Base-by-base conservation (phyloP, 2,888 invertebrate species). In the Agonopterix arenella region DNA sequence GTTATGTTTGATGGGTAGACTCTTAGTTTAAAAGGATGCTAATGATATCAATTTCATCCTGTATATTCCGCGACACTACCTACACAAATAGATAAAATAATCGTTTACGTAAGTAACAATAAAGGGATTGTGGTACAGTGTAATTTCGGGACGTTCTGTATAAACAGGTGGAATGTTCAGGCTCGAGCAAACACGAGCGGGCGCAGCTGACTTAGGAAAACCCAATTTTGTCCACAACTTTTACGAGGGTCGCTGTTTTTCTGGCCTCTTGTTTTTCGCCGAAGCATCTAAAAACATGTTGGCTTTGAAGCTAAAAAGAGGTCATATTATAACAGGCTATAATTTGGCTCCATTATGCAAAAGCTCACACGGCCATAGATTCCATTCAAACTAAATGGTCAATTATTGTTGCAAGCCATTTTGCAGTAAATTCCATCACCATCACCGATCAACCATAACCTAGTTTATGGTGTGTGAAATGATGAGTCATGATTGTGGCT, bases 151-250 rank as follows among this genome's bases (percentile, higher is more conserved):
- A 51, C 50, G 47, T 52, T 52, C 55, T 49, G 49, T n/a, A 57
- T 56, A 63, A 64, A 61, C 62, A 57, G 54, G 54, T 56, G 51
- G 52, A 44, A 36, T 48, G 28, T 18, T 53, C 11, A 8, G 10
- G 45, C 9, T 37, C 37, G 5, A 13, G 28, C 40, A 46, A 46
- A 38, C 46, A 46, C 37, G 18, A 8, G 5, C 10, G 38, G 16
- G 5, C 46, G 8, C 46, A 38, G 46, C 46, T 40, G 46, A 46
- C 40, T 9, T 8, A 4, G 46, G 11, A 38, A 46, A 46, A 36
- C 8, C 9, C 46, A 46, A 46, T 46, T 46, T 48, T 18, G 48
- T 44, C 11, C 44, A 13, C 16, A 44, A n/a, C 16, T 47, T 44
- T 18, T 47, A 50, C 43, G 44, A 16, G 38, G 16, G 38, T 36